A percentile compares a stretch with the other conserved stretches of the same genome.
phyloP scores from a whole-genome alignment of 2,797 vertebrate species.

The Dallia pectoralis region DNA sequence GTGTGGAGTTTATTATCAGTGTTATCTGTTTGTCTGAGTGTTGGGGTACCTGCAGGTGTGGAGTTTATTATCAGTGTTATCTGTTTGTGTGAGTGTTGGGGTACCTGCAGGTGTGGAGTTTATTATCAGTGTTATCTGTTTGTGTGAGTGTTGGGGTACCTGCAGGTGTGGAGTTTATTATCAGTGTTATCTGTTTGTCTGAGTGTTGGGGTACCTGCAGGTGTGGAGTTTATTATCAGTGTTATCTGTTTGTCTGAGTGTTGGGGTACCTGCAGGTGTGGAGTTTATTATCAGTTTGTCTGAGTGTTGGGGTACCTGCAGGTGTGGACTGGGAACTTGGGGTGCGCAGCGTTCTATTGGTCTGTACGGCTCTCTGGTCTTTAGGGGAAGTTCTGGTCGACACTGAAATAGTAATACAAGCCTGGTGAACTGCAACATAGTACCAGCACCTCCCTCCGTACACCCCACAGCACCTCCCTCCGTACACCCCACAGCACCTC shows the following conservation, averaged over 20 bases:
- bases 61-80: too few relatives aligned
- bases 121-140: too few relatives aligned
- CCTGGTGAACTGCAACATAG: not conserved
- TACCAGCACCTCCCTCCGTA: not conserved
- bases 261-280: conserved; percentile 42
- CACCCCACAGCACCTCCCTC: not conserved
- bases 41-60: too few relatives aligned
- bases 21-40: too few relatives aligned
- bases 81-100: too few relatives aligned
- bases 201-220: too few relatives aligned
- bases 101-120: too few relatives aligned
- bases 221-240: too few relatives aligned
- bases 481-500: not conserved
- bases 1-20: too few relatives aligned
- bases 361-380: conserved; percentile 76
- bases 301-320: conserved; percentile 41
- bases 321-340: conserved; percentile 60
- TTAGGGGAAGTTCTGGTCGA: conserved; percentile 83
- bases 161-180: too few relatives aligned
- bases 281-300: not conserved
- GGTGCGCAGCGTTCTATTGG: conserved; percentile 71
- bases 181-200: too few relatives aligned
- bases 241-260: not conserved
- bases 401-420: conserved; percentile 58
- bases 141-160: too few relatives aligned